Evolutionary conservation across 2,888 invertebrate species (phyloP).

Genomic region (Drosophila antonietae): DNA sequence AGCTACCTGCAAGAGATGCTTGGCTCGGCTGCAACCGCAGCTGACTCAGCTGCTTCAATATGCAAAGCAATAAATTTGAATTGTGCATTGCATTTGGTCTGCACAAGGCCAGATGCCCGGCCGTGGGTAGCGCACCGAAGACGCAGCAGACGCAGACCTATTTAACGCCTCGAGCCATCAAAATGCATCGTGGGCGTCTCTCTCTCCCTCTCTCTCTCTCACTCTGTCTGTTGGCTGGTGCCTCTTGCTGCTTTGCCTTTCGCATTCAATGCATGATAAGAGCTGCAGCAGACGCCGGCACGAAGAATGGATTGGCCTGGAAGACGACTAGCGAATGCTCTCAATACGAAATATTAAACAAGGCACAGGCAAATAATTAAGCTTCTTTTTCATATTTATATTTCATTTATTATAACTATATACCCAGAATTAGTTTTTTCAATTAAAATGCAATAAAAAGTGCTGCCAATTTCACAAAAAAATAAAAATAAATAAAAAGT

Average conservation of each 20-base stretch:
- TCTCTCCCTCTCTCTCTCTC: constrained; percentile 21
- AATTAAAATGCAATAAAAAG: no score
- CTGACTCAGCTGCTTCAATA: constrained; percentile 4
- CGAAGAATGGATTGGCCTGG: background rate
- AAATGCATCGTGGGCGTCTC: constrained; percentile 63
- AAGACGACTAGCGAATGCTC: constrained; percentile 25
- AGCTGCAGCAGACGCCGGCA: constrained; percentile 9
- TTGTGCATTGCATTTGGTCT: constrained; percentile 3
- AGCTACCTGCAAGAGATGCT: constrained; percentile 12
- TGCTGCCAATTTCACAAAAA: background rate
- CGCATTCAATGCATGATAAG: constrained; percentile 35
- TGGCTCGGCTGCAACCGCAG: background rate
- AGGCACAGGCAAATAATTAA: background rate
- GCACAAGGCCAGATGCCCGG: constrained; percentile 22
- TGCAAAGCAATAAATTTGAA: constrained; percentile 10
- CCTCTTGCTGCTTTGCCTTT: constrained; percentile 7
- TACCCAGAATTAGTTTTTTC: no score
- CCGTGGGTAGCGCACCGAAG: constrained; percentile 29
- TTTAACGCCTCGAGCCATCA: constrained; percentile 63
- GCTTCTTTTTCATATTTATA: no score
- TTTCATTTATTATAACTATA: no score
- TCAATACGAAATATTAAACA: background rate
- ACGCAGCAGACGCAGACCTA: constrained; percentile 40
- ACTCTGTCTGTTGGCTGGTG: constrained; percentile 6
- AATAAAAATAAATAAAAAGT: background rate